phyloP scores from a whole-genome alignment of 2,797 vertebrate species.

The Dallia pectoralis region DNA sequence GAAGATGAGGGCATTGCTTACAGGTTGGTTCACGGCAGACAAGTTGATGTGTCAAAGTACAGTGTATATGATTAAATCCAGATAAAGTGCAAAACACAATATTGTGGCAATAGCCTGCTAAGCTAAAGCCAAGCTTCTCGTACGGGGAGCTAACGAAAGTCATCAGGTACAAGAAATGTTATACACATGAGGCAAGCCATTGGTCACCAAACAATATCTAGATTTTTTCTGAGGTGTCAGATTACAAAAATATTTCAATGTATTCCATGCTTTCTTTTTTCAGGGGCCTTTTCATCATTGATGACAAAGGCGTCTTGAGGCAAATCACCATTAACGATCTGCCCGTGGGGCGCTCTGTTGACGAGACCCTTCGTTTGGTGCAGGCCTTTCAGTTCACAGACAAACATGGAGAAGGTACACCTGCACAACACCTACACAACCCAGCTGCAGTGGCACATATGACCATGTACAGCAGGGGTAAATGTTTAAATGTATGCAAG shows the following conservation, averaged over 20 bases:
- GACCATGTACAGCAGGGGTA: neutral
- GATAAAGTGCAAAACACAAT: neutral
- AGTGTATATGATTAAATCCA: neutral
- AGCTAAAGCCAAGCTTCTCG: neutral
- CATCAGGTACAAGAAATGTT: neutral
- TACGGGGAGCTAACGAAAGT: neutral
- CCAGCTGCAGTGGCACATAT: neutral
- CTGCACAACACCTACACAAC: neutral
- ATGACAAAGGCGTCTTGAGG: slow-evolving; percentile 89
- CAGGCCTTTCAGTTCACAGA: slow-evolving; percentile 99
- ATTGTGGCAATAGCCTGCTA: neutral
- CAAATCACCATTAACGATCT: slow-evolving; percentile 99
- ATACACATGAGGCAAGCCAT: neutral
- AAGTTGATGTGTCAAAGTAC: neutral
- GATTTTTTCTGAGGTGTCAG: too few species aligned
- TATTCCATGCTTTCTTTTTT: slow-evolving; percentile 19
- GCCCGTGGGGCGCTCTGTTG: slow-evolving; percentile 92
- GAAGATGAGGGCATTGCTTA: slow-evolving; percentile 94
- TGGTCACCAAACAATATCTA: too few species aligned
- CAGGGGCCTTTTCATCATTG: slow-evolving; percentile 96
- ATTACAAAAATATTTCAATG: too few species aligned
- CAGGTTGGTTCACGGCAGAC: slow-evolving; percentile 73
- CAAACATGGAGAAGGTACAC: slow-evolving; percentile 93
- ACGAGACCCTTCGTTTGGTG: slow-evolving; percentile 92
- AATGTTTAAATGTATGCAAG: too few species aligned